Conservation (phyloP, 2,113 vertebrate species). For the Geothlypis trichas region DNA sequence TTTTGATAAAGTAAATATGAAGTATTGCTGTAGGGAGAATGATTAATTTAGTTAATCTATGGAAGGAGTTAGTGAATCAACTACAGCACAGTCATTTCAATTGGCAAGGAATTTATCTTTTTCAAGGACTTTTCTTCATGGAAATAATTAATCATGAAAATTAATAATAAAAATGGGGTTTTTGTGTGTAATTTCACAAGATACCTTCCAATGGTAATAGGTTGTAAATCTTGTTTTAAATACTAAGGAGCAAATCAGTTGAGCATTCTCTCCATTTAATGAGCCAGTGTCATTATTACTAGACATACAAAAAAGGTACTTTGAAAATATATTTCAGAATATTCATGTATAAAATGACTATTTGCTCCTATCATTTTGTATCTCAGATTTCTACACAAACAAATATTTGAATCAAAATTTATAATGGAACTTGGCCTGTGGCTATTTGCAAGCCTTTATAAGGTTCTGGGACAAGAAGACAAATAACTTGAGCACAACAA, state of each 20-base stretch:
- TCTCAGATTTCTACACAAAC: not conserved
- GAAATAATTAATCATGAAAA: conserved; percentile 19
- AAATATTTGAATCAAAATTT: not conserved
- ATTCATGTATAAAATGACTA: not conserved
- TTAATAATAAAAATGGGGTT: not conserved
- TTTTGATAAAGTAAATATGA: not conserved
- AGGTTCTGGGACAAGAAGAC: not conserved
- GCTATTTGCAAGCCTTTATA: not conserved
- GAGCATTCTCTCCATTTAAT: not conserved
- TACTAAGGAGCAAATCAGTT: not conserved
- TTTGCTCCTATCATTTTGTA: not conserved
- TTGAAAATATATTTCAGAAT: not conserved
- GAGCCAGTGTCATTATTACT: not conserved
- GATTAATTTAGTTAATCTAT: not conserved
- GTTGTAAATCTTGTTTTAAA: not conserved
- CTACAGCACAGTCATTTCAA: not conserved
- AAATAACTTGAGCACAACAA: not conserved
- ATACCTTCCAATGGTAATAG: not conserved
- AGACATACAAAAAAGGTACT: not conserved
- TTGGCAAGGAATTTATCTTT: not conserved
- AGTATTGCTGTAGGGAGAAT: not conserved
- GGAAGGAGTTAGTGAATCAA: not conserved
- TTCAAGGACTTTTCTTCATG: not conserved
- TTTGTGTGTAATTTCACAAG: not conserved
- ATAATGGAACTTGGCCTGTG: not conserved